phyloP scores from a whole-genome alignment of 2,797 vertebrate genomes.

The Chrysocyon brachyurus region DNA sequence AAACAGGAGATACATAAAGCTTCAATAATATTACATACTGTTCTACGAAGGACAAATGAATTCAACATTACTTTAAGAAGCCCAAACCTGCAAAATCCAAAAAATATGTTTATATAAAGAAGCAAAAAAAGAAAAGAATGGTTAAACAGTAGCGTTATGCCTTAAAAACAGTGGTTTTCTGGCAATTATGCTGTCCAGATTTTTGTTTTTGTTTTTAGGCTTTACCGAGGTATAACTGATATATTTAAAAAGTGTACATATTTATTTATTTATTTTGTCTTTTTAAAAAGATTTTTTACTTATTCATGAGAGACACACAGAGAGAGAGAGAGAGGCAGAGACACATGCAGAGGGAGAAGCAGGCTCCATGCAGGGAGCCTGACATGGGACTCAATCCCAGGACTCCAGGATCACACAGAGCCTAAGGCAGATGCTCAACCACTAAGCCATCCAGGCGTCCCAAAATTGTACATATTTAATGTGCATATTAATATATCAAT shows the following conservation, averaged over 20 bases:
- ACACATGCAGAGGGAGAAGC: too few relatives aligned
- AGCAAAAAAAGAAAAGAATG: not conserved
- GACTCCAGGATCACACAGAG: too few relatives aligned
- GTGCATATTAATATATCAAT: not conserved
- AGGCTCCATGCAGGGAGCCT: too few relatives aligned
- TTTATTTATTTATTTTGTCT: too few relatives aligned
- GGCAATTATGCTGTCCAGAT: not conserved
- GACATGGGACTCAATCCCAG: too few relatives aligned
- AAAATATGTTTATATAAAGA: not conserved
- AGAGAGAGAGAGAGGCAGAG: too few relatives aligned
- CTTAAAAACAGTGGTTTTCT: not conserved
- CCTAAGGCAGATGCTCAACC: too few relatives aligned
- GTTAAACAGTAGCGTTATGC: constrained; percentile 40
- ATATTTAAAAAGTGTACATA: not conserved
- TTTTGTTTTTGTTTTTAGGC: not conserved
- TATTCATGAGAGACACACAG: too few relatives aligned
- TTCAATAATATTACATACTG: not conserved
- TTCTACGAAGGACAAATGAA: constrained; percentile 39
- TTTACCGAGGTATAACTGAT: not conserved
- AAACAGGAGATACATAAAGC: not conserved
- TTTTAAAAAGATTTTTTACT: too few relatives aligned
- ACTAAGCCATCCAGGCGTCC: too few relatives aligned
- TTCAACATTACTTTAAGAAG: not conserved
- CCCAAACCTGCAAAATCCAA: not conserved
- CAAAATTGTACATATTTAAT: not conserved